Percentiles rank a stretch among this genome's conserved stretches.
These are phyloP conservation scores for Drosophila quasianomalipes DNA, from an alignment of 2,888 invertebrate species.

Conservation along the genomic window DNA sequence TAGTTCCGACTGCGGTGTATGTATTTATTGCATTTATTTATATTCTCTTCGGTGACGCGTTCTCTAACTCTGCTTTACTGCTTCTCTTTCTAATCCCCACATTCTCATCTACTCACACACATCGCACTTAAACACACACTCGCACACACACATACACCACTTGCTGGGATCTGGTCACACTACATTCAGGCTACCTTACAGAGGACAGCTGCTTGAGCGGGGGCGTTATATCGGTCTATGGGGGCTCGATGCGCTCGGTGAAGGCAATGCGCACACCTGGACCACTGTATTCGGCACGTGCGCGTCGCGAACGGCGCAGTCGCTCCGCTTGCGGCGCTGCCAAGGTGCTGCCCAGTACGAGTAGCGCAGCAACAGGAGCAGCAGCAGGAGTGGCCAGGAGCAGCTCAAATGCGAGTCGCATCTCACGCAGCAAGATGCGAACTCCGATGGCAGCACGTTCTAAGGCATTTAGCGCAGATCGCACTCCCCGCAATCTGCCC, in stretches of 20 bases:
- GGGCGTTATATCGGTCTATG: conserved; percentile 43
- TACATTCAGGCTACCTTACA: conserved; percentile 85
- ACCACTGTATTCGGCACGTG: conserved; percentile 83
- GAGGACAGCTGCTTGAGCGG: conserved; percentile 82
- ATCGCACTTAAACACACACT: conserved; percentile 14
- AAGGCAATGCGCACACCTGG: conserved; percentile 79
- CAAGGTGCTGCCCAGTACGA: conserved; percentile 5
- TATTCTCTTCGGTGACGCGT: conserved; percentile 34
- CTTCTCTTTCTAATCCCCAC: conserved; percentile 7
- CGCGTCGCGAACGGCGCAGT: conserved; percentile 83
- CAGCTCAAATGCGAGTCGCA: conserved; percentile 40
- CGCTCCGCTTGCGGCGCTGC: conserved; percentile 79
- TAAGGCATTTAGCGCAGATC: conserved; percentile 84
- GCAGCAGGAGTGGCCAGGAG: neutral
- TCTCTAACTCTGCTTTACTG: conserved; percentile 32
- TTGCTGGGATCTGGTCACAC: conserved; percentile 51
- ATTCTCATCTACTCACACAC: conserved; percentile 18
- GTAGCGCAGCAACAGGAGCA: conserved; percentile 45
- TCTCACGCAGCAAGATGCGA: conserved; percentile 81
- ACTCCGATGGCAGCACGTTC: conserved; percentile 79
- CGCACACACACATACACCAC: conserved; percentile 17
- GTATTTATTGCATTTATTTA: neutral
- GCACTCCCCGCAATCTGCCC: conserved; percentile 60
- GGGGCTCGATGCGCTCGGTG: conserved; percentile 48
- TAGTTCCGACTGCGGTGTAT: too few species aligned